A percentile compares a stretch with the other conserved stretches of the same genome.
These are phyloP conservation scores for Orius insidiosus DNA, from an alignment of 1,140 invertebrate species.

Conservation along the genomic window DNA sequence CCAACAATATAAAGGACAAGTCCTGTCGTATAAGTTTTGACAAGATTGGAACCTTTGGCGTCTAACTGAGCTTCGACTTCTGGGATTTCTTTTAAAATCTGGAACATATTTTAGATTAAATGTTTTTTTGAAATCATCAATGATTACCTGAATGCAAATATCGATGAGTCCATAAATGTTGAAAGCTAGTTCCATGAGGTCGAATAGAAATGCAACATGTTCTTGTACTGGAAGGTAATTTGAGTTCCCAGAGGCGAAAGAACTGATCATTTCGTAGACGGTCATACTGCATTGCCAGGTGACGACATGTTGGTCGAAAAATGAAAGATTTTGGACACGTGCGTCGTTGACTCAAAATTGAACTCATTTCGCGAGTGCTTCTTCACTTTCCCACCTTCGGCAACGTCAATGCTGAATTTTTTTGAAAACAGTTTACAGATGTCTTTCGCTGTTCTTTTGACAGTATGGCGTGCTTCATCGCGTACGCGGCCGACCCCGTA, in stretches of 20 bases:
- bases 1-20: conserved; percentile 84
- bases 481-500: conserved; percentile 86
- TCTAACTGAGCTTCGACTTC: conserved; percentile 78
- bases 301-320: conserved; percentile 92
- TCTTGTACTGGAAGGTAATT: conserved; percentile 88
- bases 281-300: conserved; percentile 73
- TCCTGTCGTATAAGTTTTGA: conserved; percentile 71
- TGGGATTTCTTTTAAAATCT: conserved; percentile 81
- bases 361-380: conserved; percentile 82
- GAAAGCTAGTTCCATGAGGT: conserved; percentile 86
- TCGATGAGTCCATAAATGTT: conserved; percentile 90
- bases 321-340: conserved; percentile 77
- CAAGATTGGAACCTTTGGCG: conserved; percentile 57
- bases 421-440: conserved; percentile 89
- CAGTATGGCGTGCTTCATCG: conserved; percentile 78
- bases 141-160: conserved; percentile 60
- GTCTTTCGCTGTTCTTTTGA: conserved; percentile 91
- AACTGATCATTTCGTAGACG: conserved; percentile 78
- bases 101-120: conserved; percentile 20
- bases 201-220: conserved; percentile 87
- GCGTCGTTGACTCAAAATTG: conserved; percentile 73
- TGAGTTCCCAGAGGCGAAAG: conserved; percentile 63
- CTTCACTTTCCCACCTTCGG: conserved; percentile 78
- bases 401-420: conserved; percentile 90
- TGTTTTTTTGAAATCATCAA: too few species aligned